These are phyloP conservation scores for Grantiella picta DNA, from an alignment of 2,113 vertebrate species.

Conservation along the genomic window DNA sequence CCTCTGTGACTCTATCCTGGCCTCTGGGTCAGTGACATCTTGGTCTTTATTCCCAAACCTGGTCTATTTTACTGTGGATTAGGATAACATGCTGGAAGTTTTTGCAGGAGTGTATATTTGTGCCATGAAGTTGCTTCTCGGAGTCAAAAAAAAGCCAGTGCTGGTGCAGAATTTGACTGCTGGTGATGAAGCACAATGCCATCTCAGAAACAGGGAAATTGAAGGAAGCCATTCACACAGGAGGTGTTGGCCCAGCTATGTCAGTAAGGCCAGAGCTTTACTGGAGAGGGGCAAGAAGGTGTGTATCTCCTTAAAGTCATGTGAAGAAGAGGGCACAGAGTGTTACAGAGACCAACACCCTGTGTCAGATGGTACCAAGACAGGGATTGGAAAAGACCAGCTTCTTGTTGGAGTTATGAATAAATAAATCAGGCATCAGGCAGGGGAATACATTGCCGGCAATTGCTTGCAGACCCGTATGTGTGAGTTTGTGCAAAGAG, in stretches of 20 bases:
- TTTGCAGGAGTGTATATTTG: background rate
- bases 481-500: background rate
- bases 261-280: background rate
- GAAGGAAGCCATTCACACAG: background rate
- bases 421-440: background rate
- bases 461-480: background rate
- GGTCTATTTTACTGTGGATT: background rate
- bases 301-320: background rate
- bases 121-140: background rate
- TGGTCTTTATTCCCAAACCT: background rate
- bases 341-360: background rate
- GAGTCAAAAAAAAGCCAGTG: background rate
- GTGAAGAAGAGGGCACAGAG: background rate
- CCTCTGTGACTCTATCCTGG: background rate
- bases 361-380: rapidly evolving
- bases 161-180: background rate
- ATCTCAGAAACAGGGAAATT: background rate
- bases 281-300: background rate
- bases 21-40: background rate
- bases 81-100: background rate
- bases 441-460: background rate
- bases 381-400: background rate
- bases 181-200: rapidly evolving
- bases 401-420: background rate
- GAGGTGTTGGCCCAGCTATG: background rate